Evolutionary conservation across 2,888 invertebrate species (phyloP), one percentile per base, ranked within the genome.

Genomic region (Aromia moschata): DNA sequence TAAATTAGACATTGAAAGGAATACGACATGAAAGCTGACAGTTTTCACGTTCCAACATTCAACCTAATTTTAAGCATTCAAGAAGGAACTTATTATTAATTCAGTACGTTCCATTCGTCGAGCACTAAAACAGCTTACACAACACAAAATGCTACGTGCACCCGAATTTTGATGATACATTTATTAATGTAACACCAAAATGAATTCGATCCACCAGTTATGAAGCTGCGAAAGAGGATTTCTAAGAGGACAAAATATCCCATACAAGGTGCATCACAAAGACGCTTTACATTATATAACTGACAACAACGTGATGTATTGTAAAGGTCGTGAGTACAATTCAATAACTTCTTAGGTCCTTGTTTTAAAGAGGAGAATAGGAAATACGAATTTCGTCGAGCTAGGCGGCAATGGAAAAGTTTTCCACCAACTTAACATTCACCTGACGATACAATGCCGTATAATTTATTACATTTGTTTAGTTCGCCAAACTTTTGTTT

Each of bases 401-500:
- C 70, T 69, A 70, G 61, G 4, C 61, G 65, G 57, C 61, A 58
- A 47, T 57, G 49, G 63, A 62, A 70, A 74, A 71, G 63, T 72
- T 73, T 69, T 40, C 63, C 63, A 65, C 65, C 67, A 69, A 65
- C 70, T 69, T 67, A 70, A 69, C 68, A 65, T 69, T 66, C 70
- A 67, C 67, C 57, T 47, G 62, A 61, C 62, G 61, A 66, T 62
- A 74, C 72, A 74, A 73, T 72, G 67, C 69, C 62, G 64, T 68
- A 66, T 72, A 72, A 73, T 74, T 74, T 74, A 72, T 74, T 71
- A 64, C 67, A 65, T 71, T 72, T 72, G 70, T 72, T 74, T 74
- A 70, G 70, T 63, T 52, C 30, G 41, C 33, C 30, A n/a, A 41
- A 52, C 41, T 52, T 52, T 52, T 52, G 31, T 52, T 40, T 52